Evolutionary conservation across 2,888 invertebrate species (phyloP).

Genomic region (Lithophane semibrunnea): DNA sequence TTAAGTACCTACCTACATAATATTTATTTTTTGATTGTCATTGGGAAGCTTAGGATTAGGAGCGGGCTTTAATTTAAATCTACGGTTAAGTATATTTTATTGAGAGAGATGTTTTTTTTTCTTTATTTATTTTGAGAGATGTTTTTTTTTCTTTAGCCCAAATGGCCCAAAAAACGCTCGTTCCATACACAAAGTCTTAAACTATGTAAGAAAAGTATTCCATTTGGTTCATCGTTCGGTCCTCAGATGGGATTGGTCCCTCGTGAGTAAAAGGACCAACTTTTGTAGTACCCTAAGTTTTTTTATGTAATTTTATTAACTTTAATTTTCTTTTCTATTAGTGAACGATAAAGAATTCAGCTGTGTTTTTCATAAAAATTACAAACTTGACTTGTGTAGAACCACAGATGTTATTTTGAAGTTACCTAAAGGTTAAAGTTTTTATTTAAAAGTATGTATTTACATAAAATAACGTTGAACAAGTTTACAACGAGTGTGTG

Average conservation of each 20-base stretch:
- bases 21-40: too few relatives aligned
- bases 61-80: too few relatives aligned
- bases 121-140: too few relatives aligned
- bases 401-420: too few relatives aligned
- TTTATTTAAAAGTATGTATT: neutral
- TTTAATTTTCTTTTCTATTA: conserved; percentile 32
- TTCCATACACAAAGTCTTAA: conserved; percentile 1
- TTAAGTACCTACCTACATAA: too few relatives aligned
- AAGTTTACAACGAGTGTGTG: neutral
- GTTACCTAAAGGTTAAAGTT: too few relatives aligned
- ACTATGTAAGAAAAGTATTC: conserved; percentile 32
- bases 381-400: too few relatives aligned
- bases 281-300: conserved; percentile 58
- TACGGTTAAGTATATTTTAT: too few relatives aligned
- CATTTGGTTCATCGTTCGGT: conserved; percentile 50
- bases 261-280: conserved; percentile 54
- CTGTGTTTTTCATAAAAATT: neutral
- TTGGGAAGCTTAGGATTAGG: too few relatives aligned
- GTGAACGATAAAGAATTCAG: conserved; percentile 2
- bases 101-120: too few relatives aligned
- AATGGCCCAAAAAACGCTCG: conserved; percentile 8
- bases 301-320: conserved; percentile 37
- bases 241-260: conserved; percentile 59
- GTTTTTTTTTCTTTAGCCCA: too few relatives aligned
- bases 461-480: neutral